A percentile compares a stretch with the other conserved stretches of the same genome.
Evolutionary conservation across 2,113 vertebrate species (phyloP).

Genomic region (Elachura formosa): DNA sequence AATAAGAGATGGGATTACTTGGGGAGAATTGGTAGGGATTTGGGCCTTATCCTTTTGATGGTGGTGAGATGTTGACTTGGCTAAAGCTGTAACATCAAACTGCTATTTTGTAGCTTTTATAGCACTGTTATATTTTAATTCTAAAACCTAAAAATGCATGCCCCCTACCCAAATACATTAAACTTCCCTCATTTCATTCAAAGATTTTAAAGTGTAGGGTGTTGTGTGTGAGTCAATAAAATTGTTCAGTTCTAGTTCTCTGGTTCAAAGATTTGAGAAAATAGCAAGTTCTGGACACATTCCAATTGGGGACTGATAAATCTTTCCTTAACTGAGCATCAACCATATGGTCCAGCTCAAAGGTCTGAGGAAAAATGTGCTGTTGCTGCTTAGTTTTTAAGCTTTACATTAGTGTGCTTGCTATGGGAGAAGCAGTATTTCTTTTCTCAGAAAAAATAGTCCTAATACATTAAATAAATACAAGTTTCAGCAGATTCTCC

Average conservation of each 20-base stretch:
- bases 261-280: constrained; percentile 5
- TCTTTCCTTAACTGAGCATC: constrained; percentile 10
- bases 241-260: neutral
- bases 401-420: neutral
- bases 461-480: neutral
- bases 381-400: constrained; percentile 7
- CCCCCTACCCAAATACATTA: neutral
- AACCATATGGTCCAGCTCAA: constrained; percentile 45
- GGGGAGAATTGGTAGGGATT: neutral
- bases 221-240: neutral
- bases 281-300: neutral
- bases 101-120: neutral
- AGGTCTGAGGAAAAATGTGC: constrained; percentile 30
- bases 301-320: neutral
- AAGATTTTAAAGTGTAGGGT: neutral
- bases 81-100: neutral
- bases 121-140: neutral
- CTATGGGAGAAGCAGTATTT: neutral
- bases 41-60: neutral
- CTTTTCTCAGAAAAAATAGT: neutral
- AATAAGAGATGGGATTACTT: neutral
- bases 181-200: neutral
- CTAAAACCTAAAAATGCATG: neutral
- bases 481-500: neutral
- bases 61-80: neutral